Conservation (phyloP, 2,113 vertebrate species). For the Benitochromis conjunctus region DNA sequence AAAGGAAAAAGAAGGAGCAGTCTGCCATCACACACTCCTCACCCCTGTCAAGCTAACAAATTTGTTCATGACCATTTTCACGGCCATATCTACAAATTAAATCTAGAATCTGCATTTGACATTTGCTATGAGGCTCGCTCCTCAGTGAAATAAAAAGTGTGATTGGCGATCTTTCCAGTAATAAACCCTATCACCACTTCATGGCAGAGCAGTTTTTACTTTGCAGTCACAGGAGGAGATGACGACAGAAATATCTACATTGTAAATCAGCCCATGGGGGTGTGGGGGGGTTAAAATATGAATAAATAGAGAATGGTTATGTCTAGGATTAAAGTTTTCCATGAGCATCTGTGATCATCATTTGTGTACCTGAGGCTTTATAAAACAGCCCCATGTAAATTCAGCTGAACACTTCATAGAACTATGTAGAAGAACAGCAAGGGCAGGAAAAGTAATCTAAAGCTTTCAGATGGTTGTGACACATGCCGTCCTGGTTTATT, state of each 20-base stretch:
- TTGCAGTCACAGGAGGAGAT: background rate
- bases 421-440: background rate
- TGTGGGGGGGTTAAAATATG: background rate
- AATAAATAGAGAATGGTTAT: background rate
- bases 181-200: slow-evolving; percentile 4
- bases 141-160: slow-evolving; percentile 1
- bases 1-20: background rate
- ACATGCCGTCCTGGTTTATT: background rate
- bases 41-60: background rate
- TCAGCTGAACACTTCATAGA: background rate
- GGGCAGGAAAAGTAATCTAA: background rate
- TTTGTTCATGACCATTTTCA: background rate
- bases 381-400: background rate
- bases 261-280: background rate
- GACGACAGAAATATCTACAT: background rate
- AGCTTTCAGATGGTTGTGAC: background rate
- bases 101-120: slow-evolving; percentile 24
- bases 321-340: background rate
- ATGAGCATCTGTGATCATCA: background rate
- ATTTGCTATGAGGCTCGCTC: background rate
- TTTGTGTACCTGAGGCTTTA: background rate
- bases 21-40: background rate
- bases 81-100: background rate
- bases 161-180: slow-evolving; percentile 23
- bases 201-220: slow-evolving; percentile 7